Base-by-base conservation (phyloP, 2,113 vertebrate species). In the Phoxinus phoxinus region DNA sequence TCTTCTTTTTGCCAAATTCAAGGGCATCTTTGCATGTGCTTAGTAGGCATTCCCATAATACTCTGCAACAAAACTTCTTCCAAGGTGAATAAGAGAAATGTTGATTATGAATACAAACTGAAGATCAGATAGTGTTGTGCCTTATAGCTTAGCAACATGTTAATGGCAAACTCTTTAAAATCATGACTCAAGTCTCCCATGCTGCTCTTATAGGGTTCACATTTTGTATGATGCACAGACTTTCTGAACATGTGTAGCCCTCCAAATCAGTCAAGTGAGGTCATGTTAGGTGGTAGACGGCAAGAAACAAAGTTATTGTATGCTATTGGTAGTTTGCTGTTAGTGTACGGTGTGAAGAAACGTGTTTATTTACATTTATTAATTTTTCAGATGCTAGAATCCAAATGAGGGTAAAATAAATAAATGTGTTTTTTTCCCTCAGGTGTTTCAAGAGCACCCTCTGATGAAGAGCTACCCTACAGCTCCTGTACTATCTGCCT, bases 391-490 rank as follows among this genome's bases (percentile, higher is more conserved):
- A 15, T n/a, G 15, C 23, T 37, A 51, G 25, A 67, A n/a, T 41
- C 2, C 51, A 23, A 32, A 58, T 4, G 56, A 61, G 69, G 21
- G 32, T 13, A 25, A 12, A 12, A 69, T 17, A 69, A 72, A 72
- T 8, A 13, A 23, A 17, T n/a, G 27, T 77, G 23, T 53, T 84
- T 4, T 86, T 65, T 23, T 78, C 27, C 25, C 25, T 82, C 87
- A 99, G 98, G 97, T 99, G 69, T 99, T 99, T 91, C 92, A 93
- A 65, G 98, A 99, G 86, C 97, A 99, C 89, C 98, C 98, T 0
- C 90, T 99, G 89, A 93, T 97, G 94, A 93, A 95, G 1, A 94
- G 92, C 81, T 99, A 99, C 90, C 96, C 97, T 0, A 91, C 90
- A 0, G 91, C 92, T 74, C 3, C 84, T 63, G 63, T 11, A 12